Conservation (phyloP, 2,797 vertebrate species). For the Glossophaga mutica region DNA sequence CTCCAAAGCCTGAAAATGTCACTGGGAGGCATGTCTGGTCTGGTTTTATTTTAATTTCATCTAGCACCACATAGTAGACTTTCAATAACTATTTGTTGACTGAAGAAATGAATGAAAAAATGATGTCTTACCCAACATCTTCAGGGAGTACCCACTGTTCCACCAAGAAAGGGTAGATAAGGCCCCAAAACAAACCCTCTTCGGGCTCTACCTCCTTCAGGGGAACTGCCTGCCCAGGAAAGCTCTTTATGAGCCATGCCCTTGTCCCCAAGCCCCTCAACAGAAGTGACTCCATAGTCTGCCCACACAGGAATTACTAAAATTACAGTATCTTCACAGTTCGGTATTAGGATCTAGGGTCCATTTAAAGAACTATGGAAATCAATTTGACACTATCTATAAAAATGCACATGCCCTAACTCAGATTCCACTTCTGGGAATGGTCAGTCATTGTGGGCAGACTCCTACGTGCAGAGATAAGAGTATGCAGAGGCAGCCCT, state of each 20-base stretch:
- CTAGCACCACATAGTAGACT: neutral
- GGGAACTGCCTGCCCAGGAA: neutral
- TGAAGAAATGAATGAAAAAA: neutral
- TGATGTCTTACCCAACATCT: neutral
- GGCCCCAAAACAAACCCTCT: neutral
- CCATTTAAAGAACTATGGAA: conserved; percentile 21
- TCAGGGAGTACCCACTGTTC: neutral
- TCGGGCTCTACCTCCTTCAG: neutral
- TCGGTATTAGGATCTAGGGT: neutral
- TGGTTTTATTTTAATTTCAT: neutral
- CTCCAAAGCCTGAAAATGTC: neutral
- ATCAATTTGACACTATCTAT: neutral
- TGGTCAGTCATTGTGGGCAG: neutral
- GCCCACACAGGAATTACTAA: neutral
- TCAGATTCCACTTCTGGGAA: neutral
- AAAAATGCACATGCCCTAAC: neutral
- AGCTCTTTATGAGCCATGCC: neutral
- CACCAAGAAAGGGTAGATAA: neutral
- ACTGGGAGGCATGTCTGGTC: neutral
- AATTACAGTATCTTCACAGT: neutral
- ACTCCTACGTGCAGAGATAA: neutral
- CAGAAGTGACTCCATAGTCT: neutral
- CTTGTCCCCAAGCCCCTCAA: neutral
- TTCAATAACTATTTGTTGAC: neutral
- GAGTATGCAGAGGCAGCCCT: neutral